Evolutionary conservation across 2,113 vertebrate genomes (phyloP), one percentile per base, ranked within the genome.

Genomic region (Camelus bactrianus): DNA sequence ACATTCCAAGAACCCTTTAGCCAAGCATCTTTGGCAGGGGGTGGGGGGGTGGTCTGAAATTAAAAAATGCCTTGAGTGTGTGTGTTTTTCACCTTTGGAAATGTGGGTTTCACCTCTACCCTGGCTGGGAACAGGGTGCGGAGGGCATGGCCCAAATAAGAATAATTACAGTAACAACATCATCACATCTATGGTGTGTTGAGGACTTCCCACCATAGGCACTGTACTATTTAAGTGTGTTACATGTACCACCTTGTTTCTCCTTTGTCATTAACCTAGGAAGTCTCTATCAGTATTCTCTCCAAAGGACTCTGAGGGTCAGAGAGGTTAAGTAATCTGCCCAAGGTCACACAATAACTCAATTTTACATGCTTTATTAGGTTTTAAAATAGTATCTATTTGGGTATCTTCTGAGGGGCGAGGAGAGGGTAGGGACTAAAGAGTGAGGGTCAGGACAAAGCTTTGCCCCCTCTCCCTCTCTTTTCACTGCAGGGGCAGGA

Each of bases 291-390:
- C 30, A 28, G 42, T 58, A 75, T 54, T 86, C 26, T 93, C 52
- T 85, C n/a, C 16, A 73, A 81, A 64, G 50, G 48, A 48, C 14
- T 85, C 67, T 35, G 30, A 56, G 17, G 32, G 80, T 56, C 81
- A 91, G 94, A 96, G 60, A 77, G 17, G 30, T 93, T 62, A 84
- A 67, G 58, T 38, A 48, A 42, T 30, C 62, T 87, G 50, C 13
- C 46, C 30, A 26, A 48, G 62, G 56, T 58, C 77, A 95, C 88
- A 95, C 35, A 86, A 89, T 20, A 83, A 91, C 48, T 65, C 58
- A 35, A 28, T 30, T 54, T 83, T 83, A 83, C 83, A 46, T 60
- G 38, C 13, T n/a, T 65, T 35, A 79, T 65, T 81, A 75, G 22
- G 48, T 73, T 80, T 86, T 38, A 16, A 79, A 77, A 42, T 73